Conservation (phyloP, 2,113 vertebrate species). For the Narcine bancroftii region DNA sequence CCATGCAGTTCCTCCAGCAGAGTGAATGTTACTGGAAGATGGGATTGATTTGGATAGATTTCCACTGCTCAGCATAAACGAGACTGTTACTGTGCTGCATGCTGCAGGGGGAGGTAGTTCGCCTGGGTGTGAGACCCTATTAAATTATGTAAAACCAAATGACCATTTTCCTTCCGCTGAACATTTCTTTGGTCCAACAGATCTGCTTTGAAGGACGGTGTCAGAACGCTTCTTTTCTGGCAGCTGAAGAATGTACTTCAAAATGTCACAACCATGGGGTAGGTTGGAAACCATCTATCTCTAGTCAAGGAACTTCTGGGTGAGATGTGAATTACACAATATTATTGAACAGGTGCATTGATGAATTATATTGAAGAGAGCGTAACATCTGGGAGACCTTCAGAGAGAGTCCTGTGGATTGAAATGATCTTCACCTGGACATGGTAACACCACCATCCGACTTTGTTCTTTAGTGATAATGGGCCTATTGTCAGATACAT, state of each 20-base stretch:
- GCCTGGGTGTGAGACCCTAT: no score
- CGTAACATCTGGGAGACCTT: neutral
- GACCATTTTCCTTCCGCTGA: neutral
- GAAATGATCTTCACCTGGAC: neutral
- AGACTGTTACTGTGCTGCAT: no score
- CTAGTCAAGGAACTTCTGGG: neutral
- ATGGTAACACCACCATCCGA: neutral
- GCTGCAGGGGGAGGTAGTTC: no score
- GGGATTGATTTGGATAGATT: no score
- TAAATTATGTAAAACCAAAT: neutral
- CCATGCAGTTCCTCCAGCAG: no score
- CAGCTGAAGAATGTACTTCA: conserved; percentile 66
- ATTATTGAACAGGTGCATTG: no score
- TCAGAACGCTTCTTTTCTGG: conserved; percentile 79
- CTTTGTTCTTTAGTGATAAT: no score
- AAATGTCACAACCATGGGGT: conserved; percentile 84
- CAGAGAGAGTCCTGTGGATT: neutral
- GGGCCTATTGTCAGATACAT: no score
- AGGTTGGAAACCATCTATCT: conserved; percentile 42
- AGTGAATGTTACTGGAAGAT: no score
- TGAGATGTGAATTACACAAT: neutral
- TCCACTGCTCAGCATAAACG: no score
- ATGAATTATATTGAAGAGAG: no score
- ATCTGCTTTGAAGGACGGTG: conserved; percentile 90
- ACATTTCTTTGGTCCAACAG: conserved; percentile 50